Conservation (phyloP, 1,140 invertebrate genomes). For the Aphaenogaster ashmeadi region DNA sequence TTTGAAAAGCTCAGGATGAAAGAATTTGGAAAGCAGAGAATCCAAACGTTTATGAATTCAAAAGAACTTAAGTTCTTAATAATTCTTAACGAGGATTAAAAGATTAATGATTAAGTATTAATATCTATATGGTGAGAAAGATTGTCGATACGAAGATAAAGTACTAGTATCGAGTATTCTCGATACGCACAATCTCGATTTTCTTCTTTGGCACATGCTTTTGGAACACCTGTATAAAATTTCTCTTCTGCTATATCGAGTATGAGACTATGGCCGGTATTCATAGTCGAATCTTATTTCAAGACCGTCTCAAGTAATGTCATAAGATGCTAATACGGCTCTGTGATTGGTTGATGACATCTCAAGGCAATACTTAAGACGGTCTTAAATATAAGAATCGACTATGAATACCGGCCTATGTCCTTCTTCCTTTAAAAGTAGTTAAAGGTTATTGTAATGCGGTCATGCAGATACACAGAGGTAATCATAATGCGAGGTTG, state of each 20-base stretch:
- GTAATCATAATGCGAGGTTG: conserved; percentile 77
- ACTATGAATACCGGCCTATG: no score
- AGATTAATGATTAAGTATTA: conserved; percentile 19
- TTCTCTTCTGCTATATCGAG: conserved; percentile 44
- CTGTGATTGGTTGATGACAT: no score
- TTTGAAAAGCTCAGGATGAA: neutral
- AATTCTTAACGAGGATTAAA: conserved; percentile 17
- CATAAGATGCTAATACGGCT: no score
- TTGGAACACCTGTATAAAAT: conserved; percentile 57
- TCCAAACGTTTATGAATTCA: neutral
- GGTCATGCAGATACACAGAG: conserved; percentile 73
- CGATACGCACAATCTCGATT: conserved; percentile 22
- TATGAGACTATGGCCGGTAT: no score
- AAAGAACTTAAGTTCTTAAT: neutral
- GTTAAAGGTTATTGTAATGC: conserved; percentile 53
- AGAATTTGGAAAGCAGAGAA: neutral
- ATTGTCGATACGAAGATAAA: conserved; percentile 52
- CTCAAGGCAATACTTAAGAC: no score
- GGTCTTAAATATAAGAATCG: no score
- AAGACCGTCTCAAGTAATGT: no score
- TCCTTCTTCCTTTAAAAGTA: conserved; percentile 30
- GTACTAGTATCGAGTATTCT: neutral
- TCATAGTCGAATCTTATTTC: no score
- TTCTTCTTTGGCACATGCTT: conserved; percentile 49
- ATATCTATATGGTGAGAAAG: conserved; percentile 25